A percentile compares a stretch with the other conserved stretches of the same genome.
Conservation (phyloP, 2,888 invertebrate species). For the Balanococcus diminutus region DNA sequence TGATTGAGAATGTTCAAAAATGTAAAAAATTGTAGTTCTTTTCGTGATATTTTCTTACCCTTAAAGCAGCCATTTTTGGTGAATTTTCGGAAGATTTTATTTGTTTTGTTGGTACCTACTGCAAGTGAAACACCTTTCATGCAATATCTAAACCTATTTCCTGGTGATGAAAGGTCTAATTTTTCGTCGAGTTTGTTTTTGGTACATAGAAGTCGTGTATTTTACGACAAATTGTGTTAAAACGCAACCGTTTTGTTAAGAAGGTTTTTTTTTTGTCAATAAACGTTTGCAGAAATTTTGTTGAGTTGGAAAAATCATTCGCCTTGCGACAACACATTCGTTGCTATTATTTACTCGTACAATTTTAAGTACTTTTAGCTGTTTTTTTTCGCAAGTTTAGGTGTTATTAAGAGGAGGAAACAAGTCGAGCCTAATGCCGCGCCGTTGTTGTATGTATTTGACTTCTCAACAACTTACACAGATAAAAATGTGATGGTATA, state of each 20-base stretch:
- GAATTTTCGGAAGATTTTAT: too few relatives aligned
- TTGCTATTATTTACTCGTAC: constrained; percentile 8
- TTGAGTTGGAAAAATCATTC: not conserved
- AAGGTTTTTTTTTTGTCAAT: not conserved
- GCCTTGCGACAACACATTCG: not conserved
- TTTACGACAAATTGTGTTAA: constrained; percentile 5
- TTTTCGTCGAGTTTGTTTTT: not conserved
- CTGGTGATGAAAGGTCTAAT: not conserved
- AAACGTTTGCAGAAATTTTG: not conserved
- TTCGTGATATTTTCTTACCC: too few relatives aligned
- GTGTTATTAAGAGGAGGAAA: not conserved
- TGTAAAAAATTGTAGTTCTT: too few relatives aligned
- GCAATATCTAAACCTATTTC: not conserved
- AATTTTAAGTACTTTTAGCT: not conserved
- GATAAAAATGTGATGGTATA: not conserved
- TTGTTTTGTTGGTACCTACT: not conserved
- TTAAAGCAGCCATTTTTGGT: too few relatives aligned
- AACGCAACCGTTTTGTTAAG: not conserved
- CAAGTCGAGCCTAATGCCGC: not conserved
- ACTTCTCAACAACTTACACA: not conserved
- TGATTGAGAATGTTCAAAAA: too few relatives aligned
- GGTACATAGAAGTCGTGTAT: not conserved
- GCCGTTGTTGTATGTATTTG: not conserved
- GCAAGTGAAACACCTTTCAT: not conserved
- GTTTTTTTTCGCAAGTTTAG: not conserved